These are phyloP conservation scores for Nesogale talazaci DNA, from an alignment of 2,113 vertebrate genomes.

Conservation along the genomic window DNA sequence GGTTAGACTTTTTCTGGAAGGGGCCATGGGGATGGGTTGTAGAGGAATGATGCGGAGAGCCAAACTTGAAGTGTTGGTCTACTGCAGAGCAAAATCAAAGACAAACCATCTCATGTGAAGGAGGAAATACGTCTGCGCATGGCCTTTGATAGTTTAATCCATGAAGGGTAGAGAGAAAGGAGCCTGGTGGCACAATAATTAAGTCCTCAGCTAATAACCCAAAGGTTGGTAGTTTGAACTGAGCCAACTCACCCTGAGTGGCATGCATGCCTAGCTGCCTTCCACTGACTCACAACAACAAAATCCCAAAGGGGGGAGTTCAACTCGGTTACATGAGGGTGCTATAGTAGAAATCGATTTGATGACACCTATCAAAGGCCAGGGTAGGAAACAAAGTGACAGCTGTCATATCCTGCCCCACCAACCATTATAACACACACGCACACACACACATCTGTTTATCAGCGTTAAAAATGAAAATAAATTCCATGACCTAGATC, in stretches of 20 bases:
- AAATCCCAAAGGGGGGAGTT: neutral
- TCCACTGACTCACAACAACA: neutral
- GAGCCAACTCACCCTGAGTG: neutral
- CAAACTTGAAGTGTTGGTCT: neutral
- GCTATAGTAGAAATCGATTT: neutral
- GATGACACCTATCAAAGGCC: neutral
- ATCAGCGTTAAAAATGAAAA: conserved; percentile 12
- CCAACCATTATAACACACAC: neutral
- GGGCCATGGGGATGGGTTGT: neutral
- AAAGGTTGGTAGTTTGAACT: neutral
- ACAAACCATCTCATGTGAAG: neutral
- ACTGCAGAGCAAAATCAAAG: neutral
- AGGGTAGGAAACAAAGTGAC: neutral
- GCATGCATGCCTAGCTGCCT: neutral
- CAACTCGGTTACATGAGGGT: neutral
- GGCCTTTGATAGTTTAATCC: neutral
- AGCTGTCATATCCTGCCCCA: neutral
- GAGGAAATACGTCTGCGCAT: neutral
- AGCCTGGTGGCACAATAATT: neutral
- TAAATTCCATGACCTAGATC: neutral
- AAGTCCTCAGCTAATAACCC: neutral
- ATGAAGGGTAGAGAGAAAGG: neutral
- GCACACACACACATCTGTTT: neutral
- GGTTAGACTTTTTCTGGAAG: conserved; percentile 5
- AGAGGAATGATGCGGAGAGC: neutral